These are phyloP conservation scores for Cardiocondyla obscurior DNA, from an alignment of 1,140 invertebrate genomes.

Conservation along the genomic window DNA sequence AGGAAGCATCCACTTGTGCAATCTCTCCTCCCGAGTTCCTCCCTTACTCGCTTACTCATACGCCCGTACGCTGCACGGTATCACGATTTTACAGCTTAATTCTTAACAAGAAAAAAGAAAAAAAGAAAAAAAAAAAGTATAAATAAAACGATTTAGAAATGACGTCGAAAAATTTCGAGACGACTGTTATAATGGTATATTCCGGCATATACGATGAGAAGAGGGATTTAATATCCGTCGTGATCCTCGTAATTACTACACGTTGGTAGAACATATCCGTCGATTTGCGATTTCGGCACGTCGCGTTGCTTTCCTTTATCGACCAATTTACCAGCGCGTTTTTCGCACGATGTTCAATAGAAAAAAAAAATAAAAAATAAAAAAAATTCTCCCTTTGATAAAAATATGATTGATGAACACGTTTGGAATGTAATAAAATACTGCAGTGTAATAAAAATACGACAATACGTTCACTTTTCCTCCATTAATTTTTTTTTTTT, in stretches of 20 bases:
- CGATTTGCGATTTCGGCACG: background rate
- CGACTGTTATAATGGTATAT: background rate
- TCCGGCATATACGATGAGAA: background rate
- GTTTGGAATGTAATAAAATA: background rate
- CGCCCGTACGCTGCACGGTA: background rate
- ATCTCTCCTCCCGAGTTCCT: conserved; percentile 9
- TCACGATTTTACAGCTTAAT: conserved; percentile 12
- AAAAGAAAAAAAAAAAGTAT: background rate
- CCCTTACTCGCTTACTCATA: background rate
- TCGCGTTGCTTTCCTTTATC: background rate
- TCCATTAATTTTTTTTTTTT: conserved; percentile 20
- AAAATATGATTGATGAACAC: conserved; percentile 13
- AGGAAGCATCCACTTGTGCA: conserved; percentile 61
- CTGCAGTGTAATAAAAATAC: background rate
- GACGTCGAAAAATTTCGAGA: conserved; percentile 23
- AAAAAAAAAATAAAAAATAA: background rate
- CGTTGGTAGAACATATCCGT: background rate
- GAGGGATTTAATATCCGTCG: background rate
- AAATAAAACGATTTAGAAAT: conserved; percentile 8
- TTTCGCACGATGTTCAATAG: background rate
- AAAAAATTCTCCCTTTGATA: background rate
- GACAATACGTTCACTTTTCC: background rate
- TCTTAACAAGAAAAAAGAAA: background rate
- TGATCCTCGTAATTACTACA: conserved; percentile 19
- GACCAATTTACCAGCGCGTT: background rate